Base-by-base conservation (phyloP, 2,888 invertebrate species). In the Tricholauxania praeusta region DNA sequence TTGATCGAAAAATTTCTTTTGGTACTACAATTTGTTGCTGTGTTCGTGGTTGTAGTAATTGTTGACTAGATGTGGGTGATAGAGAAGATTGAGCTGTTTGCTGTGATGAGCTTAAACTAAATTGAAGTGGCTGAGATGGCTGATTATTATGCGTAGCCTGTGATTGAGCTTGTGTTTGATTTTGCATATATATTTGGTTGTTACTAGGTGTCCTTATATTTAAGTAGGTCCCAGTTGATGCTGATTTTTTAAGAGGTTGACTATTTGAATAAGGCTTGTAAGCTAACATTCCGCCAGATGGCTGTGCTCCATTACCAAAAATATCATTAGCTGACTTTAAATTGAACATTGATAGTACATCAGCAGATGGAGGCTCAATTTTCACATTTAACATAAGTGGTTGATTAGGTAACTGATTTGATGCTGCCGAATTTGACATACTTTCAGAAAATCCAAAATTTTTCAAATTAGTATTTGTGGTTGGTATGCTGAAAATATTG, bases 1-100 rank as follows among this genome's bases (percentile, higher is more conserved):
- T 91, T 75, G 91, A 91, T 55, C 91, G 89, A 82, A 88, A 90
- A 85, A 90, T 91, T 79, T 91, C 91, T 73, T 86, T 86, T 65
- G 85, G 84, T 72, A 82, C 77, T 68, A 79, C 80, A 32, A 79
- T 76, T 66, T 78, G 77, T 17, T 77, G 73, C 10, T 78, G 73
- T 52, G 53, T 69, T 77, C 77, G 77, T 57, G 75, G 74, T 32
- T 77, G 80, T 14, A 79, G 79, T 47, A 80, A 77, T 8, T 82
- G 80, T 15, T 79, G 82, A 67, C 76, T 74, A 72, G 74, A 75
- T 70, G 76, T 72, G 68, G 77, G 75, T 70, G 75, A 76, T 49
- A 75, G 57, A 51, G 74, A 72, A 55, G 62, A n/a, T 74, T 77
- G 76, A 22, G 59, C 32, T 51, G 53, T 53, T n/a, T 28, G 48